Percentiles rank a stretch among this genome's conserved stretches.
phyloP scores from a whole-genome alignment of 2,797 vertebrate species.

The Sorex maritimensis region DNA sequence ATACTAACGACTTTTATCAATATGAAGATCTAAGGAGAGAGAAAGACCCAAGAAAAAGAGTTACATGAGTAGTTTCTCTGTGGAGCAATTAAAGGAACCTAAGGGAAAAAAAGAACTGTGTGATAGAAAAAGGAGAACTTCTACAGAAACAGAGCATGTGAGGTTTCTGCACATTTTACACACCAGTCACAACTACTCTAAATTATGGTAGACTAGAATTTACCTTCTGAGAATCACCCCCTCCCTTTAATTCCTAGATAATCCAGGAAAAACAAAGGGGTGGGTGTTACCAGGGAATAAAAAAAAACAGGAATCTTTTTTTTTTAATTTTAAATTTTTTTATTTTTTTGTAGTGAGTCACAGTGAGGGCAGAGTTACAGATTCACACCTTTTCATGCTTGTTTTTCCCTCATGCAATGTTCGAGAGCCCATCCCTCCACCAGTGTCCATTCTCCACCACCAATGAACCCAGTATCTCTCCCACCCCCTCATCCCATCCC shows the following conservation, averaged over 20 bases:
- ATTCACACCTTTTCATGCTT: too few relatives aligned
- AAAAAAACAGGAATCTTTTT: neutral
- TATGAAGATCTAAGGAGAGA: constrained; percentile 7
- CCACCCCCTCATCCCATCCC: too few relatives aligned
- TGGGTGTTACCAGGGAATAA: neutral
- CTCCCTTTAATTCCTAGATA: constrained; percentile 39
- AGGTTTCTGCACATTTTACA: constrained; percentile 47
- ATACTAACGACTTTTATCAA: neutral
- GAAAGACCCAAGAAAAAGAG: constrained; percentile 43
- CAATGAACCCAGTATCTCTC: too few relatives aligned
- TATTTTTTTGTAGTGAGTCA: too few relatives aligned
- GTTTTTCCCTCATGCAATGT: too few relatives aligned
- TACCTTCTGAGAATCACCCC: neutral
- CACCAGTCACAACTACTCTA: neutral
- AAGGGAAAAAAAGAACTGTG: constrained; percentile 41
- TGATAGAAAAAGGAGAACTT: constrained; percentile 38
- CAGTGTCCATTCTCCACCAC: too few relatives aligned
- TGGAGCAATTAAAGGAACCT: neutral
- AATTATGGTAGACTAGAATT: neutral
- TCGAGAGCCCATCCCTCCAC: too few relatives aligned
- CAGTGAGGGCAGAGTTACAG: too few relatives aligned
- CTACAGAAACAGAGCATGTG: neutral
- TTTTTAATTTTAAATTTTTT: too few relatives aligned
- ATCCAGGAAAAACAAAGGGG: neutral
- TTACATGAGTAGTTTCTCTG: neutral